A percentile compares a stretch with the other conserved stretches of the same genome.
Conservation (phyloP, 2,113 vertebrate genomes). For the Stigmatopora argus region DNA sequence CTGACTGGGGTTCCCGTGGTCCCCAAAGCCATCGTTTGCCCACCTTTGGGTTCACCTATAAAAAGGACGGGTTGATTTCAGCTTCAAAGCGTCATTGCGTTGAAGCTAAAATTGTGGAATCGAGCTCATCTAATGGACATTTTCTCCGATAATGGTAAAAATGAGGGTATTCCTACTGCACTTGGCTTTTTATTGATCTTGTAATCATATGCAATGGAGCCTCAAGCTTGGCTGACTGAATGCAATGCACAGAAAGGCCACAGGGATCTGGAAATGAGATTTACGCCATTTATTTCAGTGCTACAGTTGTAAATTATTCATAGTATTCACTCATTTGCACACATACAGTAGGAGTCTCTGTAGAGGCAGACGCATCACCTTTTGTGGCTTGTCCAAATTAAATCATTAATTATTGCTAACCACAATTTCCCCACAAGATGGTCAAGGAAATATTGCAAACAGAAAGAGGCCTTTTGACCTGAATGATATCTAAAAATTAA, state of each 20-base stretch:
- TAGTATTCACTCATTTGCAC: not conserved
- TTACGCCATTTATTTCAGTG: slow-evolving; percentile 2
- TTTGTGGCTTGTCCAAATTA: not conserved
- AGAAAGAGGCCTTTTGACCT: not conserved
- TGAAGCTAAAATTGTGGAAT: not conserved
- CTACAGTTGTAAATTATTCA: slow-evolving; percentile 7
- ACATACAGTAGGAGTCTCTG: not conserved
- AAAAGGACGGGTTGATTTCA: not conserved
- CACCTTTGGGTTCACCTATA: not conserved
- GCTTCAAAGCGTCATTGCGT: not conserved
- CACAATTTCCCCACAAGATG: not conserved
- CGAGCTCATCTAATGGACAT: not conserved
- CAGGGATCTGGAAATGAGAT: slow-evolving; percentile 31
- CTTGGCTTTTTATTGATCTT: not conserved
- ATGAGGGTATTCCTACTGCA: not conserved
- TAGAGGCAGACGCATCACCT: not conserved
- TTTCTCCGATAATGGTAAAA: not conserved
- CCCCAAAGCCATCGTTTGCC: not conserved
- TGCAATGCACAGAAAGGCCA: not conserved
- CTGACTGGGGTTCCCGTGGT: too few relatives aligned
- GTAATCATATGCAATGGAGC: not conserved
- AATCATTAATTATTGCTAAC: not conserved
- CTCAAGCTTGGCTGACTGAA: not conserved
- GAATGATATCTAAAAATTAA: not conserved
- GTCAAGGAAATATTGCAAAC: not conserved